Base-by-base conservation (phyloP, 1,140 invertebrate genomes). In the Lucilia sericata region DNA sequence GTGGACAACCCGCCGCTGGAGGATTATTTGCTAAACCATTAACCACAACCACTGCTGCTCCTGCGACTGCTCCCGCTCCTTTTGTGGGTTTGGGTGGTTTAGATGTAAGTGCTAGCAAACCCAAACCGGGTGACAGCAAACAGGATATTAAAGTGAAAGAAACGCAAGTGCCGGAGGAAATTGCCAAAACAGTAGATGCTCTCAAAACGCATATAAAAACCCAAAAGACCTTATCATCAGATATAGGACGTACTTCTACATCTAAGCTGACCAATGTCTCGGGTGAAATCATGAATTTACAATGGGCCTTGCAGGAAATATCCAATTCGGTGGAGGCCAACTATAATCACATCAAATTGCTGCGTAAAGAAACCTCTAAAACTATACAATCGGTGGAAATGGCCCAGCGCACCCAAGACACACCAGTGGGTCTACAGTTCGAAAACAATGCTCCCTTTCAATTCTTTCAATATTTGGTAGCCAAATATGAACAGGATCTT, bases 201-300 rank as follows among this genome's bases (percentile, higher is more conserved):
- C 93, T 93, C 85, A 97, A 97, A 87, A 94, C 94, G 83, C 95
- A 95, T 92, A 95, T 97, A 0, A 97, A 97, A 92, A 94, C 95
- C 82, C 96, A 97, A 88, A 98, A 97, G 91, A 92, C 92, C 0
- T 92, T 96, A 10, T 95, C 95, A 85, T 97, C 97, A 1, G 96
- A 97, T 86, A 95, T 97, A 82, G 94, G 96, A 83, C 92, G 96
- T 80, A 88, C 90, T 5, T 90, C 90, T 19, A 88, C 88, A 0
- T 88, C 88, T 3, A 91, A 91, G 81, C 84, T 91, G 2, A 87
- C 83, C 25, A 91, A 88, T 84, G 90, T 91, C 0, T 85, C 85
- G 13, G 87, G 86, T 36, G 90, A 90, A 85, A 91, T 91, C 36
- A 85, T 84, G 21, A 87, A 86, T 82, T 80, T 92, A 0, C 88